These are phyloP conservation scores for Seriola rivoliana DNA, from an alignment of 2,113 vertebrate genomes.

Conservation along the genomic window DNA sequence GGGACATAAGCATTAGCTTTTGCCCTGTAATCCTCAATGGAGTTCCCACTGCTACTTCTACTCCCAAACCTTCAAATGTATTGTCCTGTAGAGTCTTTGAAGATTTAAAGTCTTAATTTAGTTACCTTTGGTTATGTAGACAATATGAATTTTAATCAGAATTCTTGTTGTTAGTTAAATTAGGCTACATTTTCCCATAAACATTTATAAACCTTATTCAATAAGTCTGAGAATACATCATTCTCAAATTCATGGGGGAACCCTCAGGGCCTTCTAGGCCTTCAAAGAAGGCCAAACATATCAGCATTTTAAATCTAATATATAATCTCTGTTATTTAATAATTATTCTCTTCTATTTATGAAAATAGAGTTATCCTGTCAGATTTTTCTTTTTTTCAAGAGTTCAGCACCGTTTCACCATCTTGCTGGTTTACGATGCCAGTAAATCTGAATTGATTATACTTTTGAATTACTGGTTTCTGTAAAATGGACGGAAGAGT, in stretches of 20 bases:
- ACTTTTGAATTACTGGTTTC: too few relatives aligned
- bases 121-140: neutral
- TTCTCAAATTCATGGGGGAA: neutral
- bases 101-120: slow-evolving; percentile 1
- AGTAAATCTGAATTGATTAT: too few relatives aligned
- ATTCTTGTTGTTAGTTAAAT: neutral
- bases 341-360: too few relatives aligned
- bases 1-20: slow-evolving; percentile 67
- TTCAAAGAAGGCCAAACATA: too few relatives aligned
- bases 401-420: too few relatives aligned
- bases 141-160: neutral
- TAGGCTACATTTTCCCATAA: neutral
- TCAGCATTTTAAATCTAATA: too few relatives aligned
- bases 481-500: too few relatives aligned
- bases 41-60: slow-evolving; percentile 14
- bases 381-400: too few relatives aligned
- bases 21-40: slow-evolving; percentile 55
- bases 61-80: neutral
- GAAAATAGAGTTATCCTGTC: too few relatives aligned
- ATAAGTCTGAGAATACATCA: neutral
- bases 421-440: too few relatives aligned
- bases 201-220: neutral
- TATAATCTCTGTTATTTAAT: too few relatives aligned
- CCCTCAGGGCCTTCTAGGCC: too few relatives aligned
- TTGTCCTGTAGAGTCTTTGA: neutral